Conservation (phyloP, 2,797 vertebrate genomes). For the Moxostoma hubbsi region DNA sequence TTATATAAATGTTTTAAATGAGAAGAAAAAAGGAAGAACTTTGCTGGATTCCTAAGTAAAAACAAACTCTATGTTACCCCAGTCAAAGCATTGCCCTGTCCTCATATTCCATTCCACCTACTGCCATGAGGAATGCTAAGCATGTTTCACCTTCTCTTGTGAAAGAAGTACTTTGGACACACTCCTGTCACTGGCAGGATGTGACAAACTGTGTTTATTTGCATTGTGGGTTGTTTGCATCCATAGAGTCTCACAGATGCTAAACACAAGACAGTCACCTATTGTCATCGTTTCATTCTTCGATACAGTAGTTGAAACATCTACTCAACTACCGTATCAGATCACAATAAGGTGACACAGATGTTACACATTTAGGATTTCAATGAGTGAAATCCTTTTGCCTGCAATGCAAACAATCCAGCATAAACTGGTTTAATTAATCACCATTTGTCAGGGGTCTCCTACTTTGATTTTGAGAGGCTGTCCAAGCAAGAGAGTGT, state of each 20-base stretch:
- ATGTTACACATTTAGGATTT: background rate
- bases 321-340: background rate
- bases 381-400: background rate
- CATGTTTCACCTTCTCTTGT: constrained; percentile 73
- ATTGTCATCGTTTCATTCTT: background rate
- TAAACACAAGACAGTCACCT: background rate
- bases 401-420: background rate
- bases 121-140: constrained; percentile 76
- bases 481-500: constrained; percentile 35
- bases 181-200: constrained; percentile 61
- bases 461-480: constrained; percentile 25
- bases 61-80: constrained; percentile 55
- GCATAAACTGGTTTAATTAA: background rate
- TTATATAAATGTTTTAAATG: background rate
- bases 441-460: constrained; percentile 53
- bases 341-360: background rate
- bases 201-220: constrained; percentile 55
- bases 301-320: background rate
- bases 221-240: constrained; percentile 51
- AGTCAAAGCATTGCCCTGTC: constrained; percentile 58
- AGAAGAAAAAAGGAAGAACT: background rate
- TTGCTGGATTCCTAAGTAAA: background rate
- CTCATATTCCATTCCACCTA: constrained; percentile 44
- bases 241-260: background rate
- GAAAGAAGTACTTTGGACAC: constrained; percentile 66